Percentiles rank a stretch among this genome's conserved stretches.
Conservation (phyloP, 2,113 vertebrate genomes). For the Ellobius talpinus region DNA sequence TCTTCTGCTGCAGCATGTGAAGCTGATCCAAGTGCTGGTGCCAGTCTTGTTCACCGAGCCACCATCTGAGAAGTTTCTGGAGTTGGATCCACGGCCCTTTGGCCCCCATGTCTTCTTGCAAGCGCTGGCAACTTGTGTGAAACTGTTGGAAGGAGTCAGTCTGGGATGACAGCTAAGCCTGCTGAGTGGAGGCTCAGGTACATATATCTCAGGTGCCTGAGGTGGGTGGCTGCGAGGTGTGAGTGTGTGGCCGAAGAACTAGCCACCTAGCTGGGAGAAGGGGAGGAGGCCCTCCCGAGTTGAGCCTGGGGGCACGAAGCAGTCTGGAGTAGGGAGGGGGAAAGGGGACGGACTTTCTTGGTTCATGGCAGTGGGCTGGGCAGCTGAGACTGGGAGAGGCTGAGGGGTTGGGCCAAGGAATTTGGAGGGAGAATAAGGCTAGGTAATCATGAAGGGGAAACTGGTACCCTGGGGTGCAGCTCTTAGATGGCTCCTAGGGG, state of each 20-base stretch:
- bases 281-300: constrained; percentile 50
- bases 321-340: not conserved
- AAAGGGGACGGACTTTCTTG: not conserved
- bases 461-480: not conserved
- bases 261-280: not conserved
- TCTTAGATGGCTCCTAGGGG: not conserved
- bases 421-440: not conserved
- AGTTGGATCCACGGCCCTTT: constrained; percentile 78
- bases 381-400: not conserved
- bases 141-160: not conserved
- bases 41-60: constrained; percentile 78
- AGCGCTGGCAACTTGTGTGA: not conserved
- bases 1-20: constrained; percentile 87
- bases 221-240: not conserved
- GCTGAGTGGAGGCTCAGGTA: not conserved
- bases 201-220: not conserved
- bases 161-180: not conserved
- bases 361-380: not conserved
- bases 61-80: constrained; percentile 82
- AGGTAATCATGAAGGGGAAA: not conserved
- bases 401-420: not conserved
- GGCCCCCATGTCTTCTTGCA: constrained; percentile 80
- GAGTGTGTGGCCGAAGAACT: not conserved
- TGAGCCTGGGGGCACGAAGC: constrained; percentile 9
- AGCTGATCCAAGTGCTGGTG: constrained; percentile 83